phyloP scores from a whole-genome alignment of 2,888 invertebrate genomes.

The Drosophila sordidula region DNA sequence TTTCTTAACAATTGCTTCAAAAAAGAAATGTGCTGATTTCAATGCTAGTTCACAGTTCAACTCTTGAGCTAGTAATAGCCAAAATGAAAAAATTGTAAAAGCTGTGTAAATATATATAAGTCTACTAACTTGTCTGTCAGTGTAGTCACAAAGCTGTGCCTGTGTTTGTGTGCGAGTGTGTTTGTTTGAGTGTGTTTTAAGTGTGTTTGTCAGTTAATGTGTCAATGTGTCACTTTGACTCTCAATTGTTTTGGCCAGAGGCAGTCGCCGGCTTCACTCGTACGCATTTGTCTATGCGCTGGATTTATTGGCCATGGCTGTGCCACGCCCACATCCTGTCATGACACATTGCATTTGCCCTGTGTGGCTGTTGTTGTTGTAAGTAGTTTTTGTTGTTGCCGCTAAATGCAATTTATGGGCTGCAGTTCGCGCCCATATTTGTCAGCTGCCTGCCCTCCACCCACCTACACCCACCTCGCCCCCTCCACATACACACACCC shows the following conservation, averaged over 20 bases:
- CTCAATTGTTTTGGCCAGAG: constrained; percentile 67
- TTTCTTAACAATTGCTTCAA: no score
- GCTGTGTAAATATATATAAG: no score
- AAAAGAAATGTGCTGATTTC: no score
- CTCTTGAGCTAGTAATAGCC: no score
- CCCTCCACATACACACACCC: background rate
- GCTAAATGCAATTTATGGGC: constrained; percentile 57
- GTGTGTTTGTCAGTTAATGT: constrained; percentile 64
- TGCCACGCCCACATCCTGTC: constrained; percentile 48
- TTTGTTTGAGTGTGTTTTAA: constrained; percentile 2
- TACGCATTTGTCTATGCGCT: constrained; percentile 68
- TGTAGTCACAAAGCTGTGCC: constrained; percentile 19
- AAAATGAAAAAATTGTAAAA: no score
- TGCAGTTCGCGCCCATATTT: constrained; percentile 36
- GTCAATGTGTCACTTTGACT: constrained; percentile 74
- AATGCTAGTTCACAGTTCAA: no score
- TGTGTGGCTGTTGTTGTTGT: constrained; percentile 3
- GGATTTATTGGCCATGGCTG: constrained; percentile 58
- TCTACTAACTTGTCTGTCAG: constrained; percentile 8
- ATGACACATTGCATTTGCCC: constrained; percentile 35
- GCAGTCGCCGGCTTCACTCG: constrained; percentile 27
- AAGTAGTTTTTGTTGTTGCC: constrained; percentile 9
- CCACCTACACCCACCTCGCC: background rate
- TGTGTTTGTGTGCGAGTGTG: background rate
- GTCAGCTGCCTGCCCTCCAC: background rate